A percentile compares a stretch with the other conserved stretches of the same genome.
phyloP scores from a whole-genome alignment of 1,140 invertebrate genomes.

The Acromyrmex heyeri region DNA sequence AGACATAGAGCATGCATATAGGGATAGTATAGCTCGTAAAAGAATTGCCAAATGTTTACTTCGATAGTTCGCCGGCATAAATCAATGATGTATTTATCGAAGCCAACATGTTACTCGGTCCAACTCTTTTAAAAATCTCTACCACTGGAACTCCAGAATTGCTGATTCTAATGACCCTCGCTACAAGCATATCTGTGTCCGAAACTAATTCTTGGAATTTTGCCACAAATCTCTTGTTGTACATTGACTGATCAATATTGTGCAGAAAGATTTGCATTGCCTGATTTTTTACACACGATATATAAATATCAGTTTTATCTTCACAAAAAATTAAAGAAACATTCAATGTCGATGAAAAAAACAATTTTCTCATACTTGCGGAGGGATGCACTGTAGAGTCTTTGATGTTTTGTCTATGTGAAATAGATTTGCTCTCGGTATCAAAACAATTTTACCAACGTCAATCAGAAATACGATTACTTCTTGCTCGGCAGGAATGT shows the following conservation, averaged over 20 bases:
- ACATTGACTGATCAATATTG: slow-evolving; percentile 84
- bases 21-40: not conserved
- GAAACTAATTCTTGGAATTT: slow-evolving; percentile 85
- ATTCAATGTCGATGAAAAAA: not conserved
- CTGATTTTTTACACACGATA: slow-evolving; percentile 75
- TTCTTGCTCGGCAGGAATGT: slow-evolving; percentile 71
- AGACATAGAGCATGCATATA: not conserved
- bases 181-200: slow-evolving; percentile 82
- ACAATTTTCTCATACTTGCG: slow-evolving; percentile 75
- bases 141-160: slow-evolving; percentile 83
- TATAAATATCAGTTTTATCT: not conserved
- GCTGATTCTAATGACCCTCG: slow-evolving; percentile 80
- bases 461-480: slow-evolving; percentile 85
- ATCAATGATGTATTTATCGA: slow-evolving; percentile 89
- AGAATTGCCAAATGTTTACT: slow-evolving; percentile 50
- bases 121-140: slow-evolving; percentile 88
- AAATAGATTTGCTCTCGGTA: slow-evolving; percentile 77
- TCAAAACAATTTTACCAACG: slow-evolving; percentile 82
- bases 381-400: slow-evolving; percentile 80
- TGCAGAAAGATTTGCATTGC: slow-evolving; percentile 87
- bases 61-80: slow-evolving; percentile 81
- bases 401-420: slow-evolving; percentile 80
- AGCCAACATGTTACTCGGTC: slow-evolving; percentile 87
- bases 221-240: slow-evolving; percentile 82
- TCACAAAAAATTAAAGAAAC: not conserved